Percentiles rank a stretch among this genome's conserved stretches.
Evolutionary conservation across 1,140 invertebrate species (phyloP).

Genomic region (Oryctes rhinoceros): DNA sequence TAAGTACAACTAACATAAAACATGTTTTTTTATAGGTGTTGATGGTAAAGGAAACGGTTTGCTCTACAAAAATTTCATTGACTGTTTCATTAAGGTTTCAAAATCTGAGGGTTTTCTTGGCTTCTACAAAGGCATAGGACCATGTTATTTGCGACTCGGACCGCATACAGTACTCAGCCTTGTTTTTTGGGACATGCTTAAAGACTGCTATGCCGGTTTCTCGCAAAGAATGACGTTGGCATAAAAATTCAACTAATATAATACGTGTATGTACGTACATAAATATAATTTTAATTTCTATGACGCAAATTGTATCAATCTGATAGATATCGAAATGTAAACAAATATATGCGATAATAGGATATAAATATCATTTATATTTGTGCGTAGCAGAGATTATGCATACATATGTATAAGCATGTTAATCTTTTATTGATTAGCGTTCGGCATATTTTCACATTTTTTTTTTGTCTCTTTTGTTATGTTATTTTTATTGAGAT

Average conservation of each 20-base stretch:
- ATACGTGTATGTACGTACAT: neutral
- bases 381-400: neutral
- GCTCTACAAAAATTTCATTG: slow-evolving; percentile 75
- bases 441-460: neutral
- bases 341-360: slow-evolving; percentile 22
- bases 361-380: neutral
- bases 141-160: slow-evolving; percentile 82
- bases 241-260: neutral
- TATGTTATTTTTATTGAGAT: neutral
- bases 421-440: too few species aligned
- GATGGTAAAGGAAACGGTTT: slow-evolving; percentile 72
- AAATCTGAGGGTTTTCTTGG: slow-evolving; percentile 77
- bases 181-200: slow-evolving; percentile 84
- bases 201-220: slow-evolving; percentile 49
- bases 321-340: slow-evolving; percentile 10
- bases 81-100: slow-evolving; percentile 80
- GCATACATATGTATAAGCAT: neutral
- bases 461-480: neutral
- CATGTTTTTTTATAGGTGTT: slow-evolving; percentile 62
- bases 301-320: slow-evolving; percentile 17
- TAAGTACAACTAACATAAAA: neutral
- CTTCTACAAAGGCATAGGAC: slow-evolving; percentile 86
- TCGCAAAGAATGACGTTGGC: slow-evolving; percentile 22
- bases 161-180: slow-evolving; percentile 86
- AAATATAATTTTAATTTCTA: neutral